Conservation (phyloP, 2,113 vertebrate genomes). For the Trachemys scripta region DNA sequence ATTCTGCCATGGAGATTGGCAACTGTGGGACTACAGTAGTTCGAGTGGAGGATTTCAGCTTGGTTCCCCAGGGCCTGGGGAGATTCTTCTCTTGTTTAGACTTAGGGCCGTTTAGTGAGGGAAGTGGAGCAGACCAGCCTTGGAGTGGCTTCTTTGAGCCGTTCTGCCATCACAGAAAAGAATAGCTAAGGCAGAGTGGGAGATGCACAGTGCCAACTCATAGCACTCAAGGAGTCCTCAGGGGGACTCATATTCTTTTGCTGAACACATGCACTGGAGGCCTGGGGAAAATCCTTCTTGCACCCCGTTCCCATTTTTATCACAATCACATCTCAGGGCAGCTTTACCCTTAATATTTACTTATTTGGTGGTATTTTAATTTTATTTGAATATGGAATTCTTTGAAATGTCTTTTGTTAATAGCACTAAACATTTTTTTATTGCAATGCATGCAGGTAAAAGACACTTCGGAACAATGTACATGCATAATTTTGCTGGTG, state of each 20-base stretch:
- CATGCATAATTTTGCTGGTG: not conserved
- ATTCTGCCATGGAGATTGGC: not conserved
- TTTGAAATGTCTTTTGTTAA: not conserved
- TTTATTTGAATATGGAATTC: not conserved
- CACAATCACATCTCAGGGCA: not conserved
- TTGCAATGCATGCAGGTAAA: not conserved
- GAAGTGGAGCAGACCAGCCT: not conserved
- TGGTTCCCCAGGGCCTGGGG: accelerated
- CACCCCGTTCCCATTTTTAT: not conserved
- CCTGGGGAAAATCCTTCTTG: not conserved
- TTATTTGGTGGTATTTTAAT: not conserved
- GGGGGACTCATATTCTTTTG: not conserved
- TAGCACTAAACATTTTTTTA: not conserved
- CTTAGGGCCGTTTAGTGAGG: not conserved
- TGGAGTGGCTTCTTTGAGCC: not conserved
- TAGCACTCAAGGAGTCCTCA: accelerated
- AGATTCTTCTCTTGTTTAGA: not conserved
- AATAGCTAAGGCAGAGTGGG: not conserved
- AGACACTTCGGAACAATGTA: not conserved
- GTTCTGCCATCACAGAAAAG: not conserved
- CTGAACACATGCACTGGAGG: not conserved
- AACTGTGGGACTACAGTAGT: not conserved
- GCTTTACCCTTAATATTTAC: not conserved
- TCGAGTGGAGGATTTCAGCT: not conserved
- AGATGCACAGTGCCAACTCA: accelerated